Evolutionary conservation across 2,888 invertebrate genomes (phyloP).

Genomic region (Nematopogon swammerdamellus): DNA sequence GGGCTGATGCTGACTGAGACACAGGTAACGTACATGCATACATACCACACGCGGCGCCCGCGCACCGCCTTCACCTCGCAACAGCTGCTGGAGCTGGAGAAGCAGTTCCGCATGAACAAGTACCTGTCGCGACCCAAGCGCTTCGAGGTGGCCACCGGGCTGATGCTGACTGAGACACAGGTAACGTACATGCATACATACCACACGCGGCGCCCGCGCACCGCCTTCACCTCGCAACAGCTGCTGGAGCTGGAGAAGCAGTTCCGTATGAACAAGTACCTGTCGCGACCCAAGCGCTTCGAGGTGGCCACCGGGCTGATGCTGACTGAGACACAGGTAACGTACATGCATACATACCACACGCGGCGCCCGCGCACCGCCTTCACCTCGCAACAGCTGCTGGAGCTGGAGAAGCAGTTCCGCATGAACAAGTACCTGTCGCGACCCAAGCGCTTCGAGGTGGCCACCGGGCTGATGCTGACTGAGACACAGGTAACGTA

Average conservation of each 20-base stretch:
- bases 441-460: slow-evolving; percentile 96
- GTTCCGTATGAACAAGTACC: slow-evolving; percentile 98
- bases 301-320: slow-evolving; percentile 97
- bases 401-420: slow-evolving; percentile 98
- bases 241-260: slow-evolving; percentile 96
- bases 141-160: slow-evolving; percentile 96
- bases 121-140: slow-evolving; percentile 97
- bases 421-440: slow-evolving; percentile 98
- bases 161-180: slow-evolving; percentile 98
- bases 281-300: slow-evolving; percentile 96
- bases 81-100: slow-evolving; percentile 94
- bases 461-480: slow-evolving; percentile 94
- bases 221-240: slow-evolving; percentile 98
- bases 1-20: slow-evolving; percentile 97
- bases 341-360: slow-evolving; percentile 51
- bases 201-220: slow-evolving; percentile 70
- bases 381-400: slow-evolving; percentile 95
- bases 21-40: slow-evolving; percentile 67
- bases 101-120: slow-evolving; percentile 98
- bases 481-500: slow-evolving; percentile 95
- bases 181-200: too few relatives aligned
- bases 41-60: too few relatives aligned
- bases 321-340: slow-evolving; percentile 97
- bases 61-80: slow-evolving; percentile 98
- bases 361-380: slow-evolving; percentile 97